Conservation (phyloP, 2,888 invertebrate genomes). For the Microdon myrmicae region DNA sequence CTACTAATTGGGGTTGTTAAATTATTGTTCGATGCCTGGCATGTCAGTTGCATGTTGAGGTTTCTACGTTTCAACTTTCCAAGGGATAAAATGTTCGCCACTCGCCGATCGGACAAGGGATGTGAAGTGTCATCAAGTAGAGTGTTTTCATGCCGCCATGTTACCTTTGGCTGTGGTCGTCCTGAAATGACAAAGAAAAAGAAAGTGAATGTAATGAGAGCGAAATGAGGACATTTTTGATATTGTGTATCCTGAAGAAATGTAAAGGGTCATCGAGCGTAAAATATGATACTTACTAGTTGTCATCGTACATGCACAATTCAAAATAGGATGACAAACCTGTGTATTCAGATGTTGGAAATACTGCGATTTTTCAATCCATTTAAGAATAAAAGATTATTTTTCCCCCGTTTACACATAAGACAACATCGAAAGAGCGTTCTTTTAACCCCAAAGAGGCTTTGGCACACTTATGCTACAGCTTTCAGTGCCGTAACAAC, state of each 20-base stretch:
- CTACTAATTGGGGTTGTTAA: conserved; percentile 74
- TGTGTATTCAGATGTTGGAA: background rate
- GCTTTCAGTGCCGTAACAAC: conserved; percentile 3
- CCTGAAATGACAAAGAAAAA: too few relatives aligned
- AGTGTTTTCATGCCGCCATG: conserved; percentile 76
- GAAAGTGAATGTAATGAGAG: too few relatives aligned
- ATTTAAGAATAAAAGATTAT: conserved; percentile 34
- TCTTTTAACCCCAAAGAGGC: conserved; percentile 23
- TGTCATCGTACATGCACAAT: conserved; percentile 1
- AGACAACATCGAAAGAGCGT: conserved; percentile 18
- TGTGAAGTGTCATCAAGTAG: conserved; percentile 72
- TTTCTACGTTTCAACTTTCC: conserved; percentile 73
- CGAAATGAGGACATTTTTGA: too few relatives aligned
- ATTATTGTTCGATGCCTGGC: conserved; percentile 78
- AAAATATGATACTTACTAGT: too few relatives aligned
- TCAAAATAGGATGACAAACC: conserved; percentile 16
- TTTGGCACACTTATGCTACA: conserved; percentile 1
- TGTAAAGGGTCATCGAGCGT: conserved; percentile 10
- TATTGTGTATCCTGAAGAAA: too few relatives aligned
- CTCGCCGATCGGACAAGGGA: conserved; percentile 72
- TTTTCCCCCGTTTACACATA: conserved; percentile 20
- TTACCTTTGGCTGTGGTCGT: conserved; percentile 73
- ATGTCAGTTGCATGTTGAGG: conserved; percentile 73
- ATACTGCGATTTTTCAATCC: conserved; percentile 25
- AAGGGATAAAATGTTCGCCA: conserved; percentile 73